phyloP scores from a whole-genome alignment of 2,888 invertebrate genomes.

The Lypha dubia region DNA sequence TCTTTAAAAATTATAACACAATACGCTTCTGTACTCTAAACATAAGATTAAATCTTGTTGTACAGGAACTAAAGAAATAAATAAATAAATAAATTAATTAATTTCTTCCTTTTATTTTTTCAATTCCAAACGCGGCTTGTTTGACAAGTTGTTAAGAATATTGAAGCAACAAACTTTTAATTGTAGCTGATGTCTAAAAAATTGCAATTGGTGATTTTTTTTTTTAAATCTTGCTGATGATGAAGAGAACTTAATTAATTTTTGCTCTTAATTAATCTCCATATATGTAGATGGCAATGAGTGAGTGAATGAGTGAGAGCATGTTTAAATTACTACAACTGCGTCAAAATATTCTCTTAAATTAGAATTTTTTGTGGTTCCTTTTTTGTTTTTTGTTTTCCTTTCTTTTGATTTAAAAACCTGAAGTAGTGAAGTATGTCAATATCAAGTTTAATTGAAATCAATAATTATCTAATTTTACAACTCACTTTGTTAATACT shows the following conservation, averaged over 20 bases:
- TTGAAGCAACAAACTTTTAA: not conserved
- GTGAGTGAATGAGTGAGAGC: no score
- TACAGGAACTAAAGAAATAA: no score
- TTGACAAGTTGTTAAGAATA: slow-evolving; percentile 1
- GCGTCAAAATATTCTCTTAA: not conserved
- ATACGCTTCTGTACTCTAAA: no score
- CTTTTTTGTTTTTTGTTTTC: not conserved
- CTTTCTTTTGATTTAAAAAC: not conserved
- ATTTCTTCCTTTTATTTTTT: no score
- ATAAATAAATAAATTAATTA: no score
- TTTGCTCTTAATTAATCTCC: not conserved
- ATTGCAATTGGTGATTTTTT: not conserved
- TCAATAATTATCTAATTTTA: slow-evolving; percentile 22
- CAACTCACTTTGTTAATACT: slow-evolving; percentile 16
- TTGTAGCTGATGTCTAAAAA: not conserved
- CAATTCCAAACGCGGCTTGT: not conserved
- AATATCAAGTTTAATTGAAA: slow-evolving; percentile 30
- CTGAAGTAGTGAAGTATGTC: not conserved
- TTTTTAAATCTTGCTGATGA: no score
- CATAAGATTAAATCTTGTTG: no score
- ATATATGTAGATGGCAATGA: not conserved
- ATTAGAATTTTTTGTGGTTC: not conserved
- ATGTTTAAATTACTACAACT: not conserved
- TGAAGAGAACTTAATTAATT: not conserved
- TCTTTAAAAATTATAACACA: no score